Conservation (phyloP, 2,113 vertebrate genomes). For the Craseonycteris thonglongyai region DNA sequence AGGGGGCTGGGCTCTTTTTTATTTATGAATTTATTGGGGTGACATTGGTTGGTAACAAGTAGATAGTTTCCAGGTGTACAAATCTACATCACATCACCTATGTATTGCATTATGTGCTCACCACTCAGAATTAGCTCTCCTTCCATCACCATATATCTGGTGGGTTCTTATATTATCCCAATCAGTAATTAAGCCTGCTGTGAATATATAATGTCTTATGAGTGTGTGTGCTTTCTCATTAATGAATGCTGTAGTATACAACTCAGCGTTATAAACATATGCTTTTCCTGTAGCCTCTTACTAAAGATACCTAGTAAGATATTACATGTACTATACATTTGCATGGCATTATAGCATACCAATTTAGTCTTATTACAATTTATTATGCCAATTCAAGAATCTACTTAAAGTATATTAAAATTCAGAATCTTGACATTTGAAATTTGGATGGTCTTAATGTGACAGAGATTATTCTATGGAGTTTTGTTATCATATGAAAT, state of each 20-base stretch:
- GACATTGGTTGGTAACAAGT: too few species aligned
- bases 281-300: conserved; percentile 63
- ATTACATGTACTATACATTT: conserved; percentile 67
- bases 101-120: too few species aligned
- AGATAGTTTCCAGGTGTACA: too few species aligned
- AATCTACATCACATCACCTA: too few species aligned
- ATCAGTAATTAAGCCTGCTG: conserved; percentile 45
- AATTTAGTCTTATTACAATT: conserved; percentile 75
- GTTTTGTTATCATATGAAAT: conserved; percentile 85
- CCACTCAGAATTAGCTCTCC: too few species aligned
- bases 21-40: too few species aligned
- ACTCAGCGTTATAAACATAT: not conserved
- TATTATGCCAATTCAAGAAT: conserved; percentile 72
- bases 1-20: too few species aligned
- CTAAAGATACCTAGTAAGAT: conserved; percentile 61
- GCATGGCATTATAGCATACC: conserved; percentile 56
- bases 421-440: conserved; percentile 83
- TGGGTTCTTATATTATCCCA: conserved; percentile 16
- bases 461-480: conserved; percentile 83
- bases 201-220: conserved; percentile 38
- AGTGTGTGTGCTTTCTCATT: conserved; percentile 34
- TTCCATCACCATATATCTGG: too few species aligned
- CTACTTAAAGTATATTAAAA: conserved; percentile 82
- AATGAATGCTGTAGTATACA: conserved; percentile 26
- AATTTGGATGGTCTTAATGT: conserved; percentile 81